Evolutionary conservation across 2,797 vertebrate genomes (phyloP).

Genomic region (Pterois miles): DNA sequence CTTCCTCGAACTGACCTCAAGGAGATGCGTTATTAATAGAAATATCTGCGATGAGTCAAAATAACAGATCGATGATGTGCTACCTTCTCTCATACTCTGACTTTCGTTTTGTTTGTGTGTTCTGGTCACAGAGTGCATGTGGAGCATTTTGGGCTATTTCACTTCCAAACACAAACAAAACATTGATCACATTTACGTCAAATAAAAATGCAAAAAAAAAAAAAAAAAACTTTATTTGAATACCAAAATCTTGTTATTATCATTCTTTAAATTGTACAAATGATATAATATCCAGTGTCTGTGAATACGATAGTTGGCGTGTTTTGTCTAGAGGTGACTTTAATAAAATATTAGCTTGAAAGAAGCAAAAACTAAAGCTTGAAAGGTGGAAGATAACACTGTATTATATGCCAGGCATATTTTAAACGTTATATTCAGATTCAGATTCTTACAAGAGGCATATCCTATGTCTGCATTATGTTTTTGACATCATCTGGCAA

Average conservation of each 20-base stretch:
- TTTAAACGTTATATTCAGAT: not conserved
- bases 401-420: not conserved
- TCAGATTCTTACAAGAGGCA: not conserved
- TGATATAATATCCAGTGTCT: constrained; percentile 1
- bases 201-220: constrained; percentile 15
- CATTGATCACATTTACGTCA: constrained; percentile 37
- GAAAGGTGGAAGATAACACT: constrained; percentile 18
- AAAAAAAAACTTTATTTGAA: constrained; percentile 3
- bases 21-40: constrained; percentile 63
- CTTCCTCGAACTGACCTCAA: constrained; percentile 74
- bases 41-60: constrained; percentile 48
- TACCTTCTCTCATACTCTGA: constrained; percentile 19
- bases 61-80: constrained; percentile 52
- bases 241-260: constrained; percentile 29
- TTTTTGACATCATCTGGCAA: no score
- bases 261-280: constrained; percentile 28
- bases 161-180: constrained; percentile 30
- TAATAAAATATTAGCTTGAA: constrained; percentile 32
- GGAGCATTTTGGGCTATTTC: not conserved
- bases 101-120: not conserved
- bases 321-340: constrained; percentile 53
- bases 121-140: not conserved
- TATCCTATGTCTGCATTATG: not conserved
- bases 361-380: constrained; percentile 3
- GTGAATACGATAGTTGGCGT: constrained; percentile 22